phyloP scores from a whole-genome alignment of 2,797 vertebrate genomes.

The Netta rufina region DNA sequence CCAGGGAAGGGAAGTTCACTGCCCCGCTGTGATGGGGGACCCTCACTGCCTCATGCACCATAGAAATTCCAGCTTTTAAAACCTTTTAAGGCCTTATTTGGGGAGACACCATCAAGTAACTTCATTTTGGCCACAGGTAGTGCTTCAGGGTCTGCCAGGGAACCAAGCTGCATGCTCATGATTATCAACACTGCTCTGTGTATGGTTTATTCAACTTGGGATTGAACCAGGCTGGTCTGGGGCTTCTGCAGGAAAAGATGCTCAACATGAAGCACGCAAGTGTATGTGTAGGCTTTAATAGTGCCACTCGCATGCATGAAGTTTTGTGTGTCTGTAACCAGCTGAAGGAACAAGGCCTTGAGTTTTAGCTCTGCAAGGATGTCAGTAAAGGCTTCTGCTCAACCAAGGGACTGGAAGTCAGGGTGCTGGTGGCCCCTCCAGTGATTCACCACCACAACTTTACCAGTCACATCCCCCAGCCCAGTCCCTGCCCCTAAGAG shows the following conservation, averaged over 20 bases:
- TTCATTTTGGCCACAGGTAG: background rate
- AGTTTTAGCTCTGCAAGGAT: background rate
- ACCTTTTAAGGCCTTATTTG: background rate
- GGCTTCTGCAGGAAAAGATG: background rate
- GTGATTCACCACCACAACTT: background rate
- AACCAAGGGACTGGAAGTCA: background rate
- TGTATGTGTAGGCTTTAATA: background rate
- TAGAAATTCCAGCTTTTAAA: background rate
- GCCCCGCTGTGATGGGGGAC: background rate
- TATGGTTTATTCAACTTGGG: background rate
- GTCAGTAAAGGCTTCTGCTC: background rate
- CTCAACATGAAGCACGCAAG: background rate
- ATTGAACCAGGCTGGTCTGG: background rate
- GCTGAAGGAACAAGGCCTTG: background rate
- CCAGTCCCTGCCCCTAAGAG: background rate
- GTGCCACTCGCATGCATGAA: rapidly evolving
- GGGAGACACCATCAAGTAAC: background rate
- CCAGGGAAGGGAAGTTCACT: background rate
- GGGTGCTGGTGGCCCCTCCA: background rate
- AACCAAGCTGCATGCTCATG: too few relatives aligned
- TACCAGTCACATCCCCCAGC: background rate
- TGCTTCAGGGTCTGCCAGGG: background rate
- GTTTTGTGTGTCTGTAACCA: background rate
- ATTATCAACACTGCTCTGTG: background rate
- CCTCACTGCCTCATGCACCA: rapidly evolving